Evolutionary conservation across 1,140 invertebrate genomes (phyloP).

Genomic region (Agrypnia vestita): DNA sequence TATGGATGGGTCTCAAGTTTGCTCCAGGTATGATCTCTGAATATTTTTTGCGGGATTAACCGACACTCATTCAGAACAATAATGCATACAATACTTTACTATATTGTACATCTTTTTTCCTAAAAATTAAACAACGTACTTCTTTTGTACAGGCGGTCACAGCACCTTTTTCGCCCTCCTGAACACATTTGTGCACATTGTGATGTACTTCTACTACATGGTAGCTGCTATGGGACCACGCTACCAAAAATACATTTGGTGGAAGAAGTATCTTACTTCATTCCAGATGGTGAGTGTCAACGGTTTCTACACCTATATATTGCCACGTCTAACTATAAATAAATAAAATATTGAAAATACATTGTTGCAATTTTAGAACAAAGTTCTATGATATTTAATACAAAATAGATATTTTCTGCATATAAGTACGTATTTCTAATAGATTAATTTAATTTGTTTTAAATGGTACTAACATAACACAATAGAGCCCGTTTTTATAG

Average conservation of each 20-base stretch:
- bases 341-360: too few species aligned
- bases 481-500: background rate
- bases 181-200: conserved; percentile 94
- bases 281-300: conserved; percentile 87
- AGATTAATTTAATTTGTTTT: too few species aligned
- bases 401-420: too few species aligned
- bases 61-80: too few species aligned
- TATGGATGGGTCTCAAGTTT: conserved; percentile 97
- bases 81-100: too few species aligned
- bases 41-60: background rate
- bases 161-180: conserved; percentile 93
- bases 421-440: too few species aligned
- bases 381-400: too few species aligned
- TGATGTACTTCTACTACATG: conserved; percentile 97
- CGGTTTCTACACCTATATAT: too few species aligned
- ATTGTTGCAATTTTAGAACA: too few species aligned
- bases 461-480: background rate
- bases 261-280: conserved; percentile 95
- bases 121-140: conserved; percentile 7
- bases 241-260: conserved; percentile 94
- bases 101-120: too few species aligned
- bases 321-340: too few species aligned
- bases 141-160: conserved; percentile 83
- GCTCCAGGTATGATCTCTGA: conserved; percentile 79
- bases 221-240: conserved; percentile 91